These are phyloP conservation scores for Chloroclysta siterata DNA, from an alignment of 2,888 invertebrate species.

Conservation along the genomic window DNA sequence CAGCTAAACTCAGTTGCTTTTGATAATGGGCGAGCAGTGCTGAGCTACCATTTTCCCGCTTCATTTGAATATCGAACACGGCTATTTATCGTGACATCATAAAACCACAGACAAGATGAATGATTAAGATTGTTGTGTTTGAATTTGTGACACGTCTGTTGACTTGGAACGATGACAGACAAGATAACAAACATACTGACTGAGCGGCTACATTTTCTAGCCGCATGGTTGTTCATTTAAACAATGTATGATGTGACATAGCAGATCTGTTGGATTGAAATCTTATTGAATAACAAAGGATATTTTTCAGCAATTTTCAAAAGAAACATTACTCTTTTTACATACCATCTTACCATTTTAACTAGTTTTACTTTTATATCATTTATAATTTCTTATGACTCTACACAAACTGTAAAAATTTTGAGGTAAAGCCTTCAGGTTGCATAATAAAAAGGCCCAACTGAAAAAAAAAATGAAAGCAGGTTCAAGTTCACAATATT, in stretches of 20 bases:
- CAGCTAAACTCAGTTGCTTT: slow-evolving; percentile 28
- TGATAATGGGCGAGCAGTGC: slow-evolving; percentile 14
- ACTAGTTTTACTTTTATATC: too few species aligned
- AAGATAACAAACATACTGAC: slow-evolving; percentile 4
- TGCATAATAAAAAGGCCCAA: too few species aligned
- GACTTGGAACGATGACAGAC: slow-evolving; percentile 7
- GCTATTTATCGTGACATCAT: slow-evolving; percentile 58
- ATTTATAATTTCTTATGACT: too few species aligned
- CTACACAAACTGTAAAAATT: too few species aligned
- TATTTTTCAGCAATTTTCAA: too few species aligned
- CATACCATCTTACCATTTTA: too few species aligned
- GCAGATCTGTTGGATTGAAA: not conserved
- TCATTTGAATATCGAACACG: slow-evolving; percentile 62
- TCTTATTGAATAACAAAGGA: too few species aligned
- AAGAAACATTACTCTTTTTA: too few species aligned
- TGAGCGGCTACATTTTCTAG: not conserved
- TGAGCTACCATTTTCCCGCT: slow-evolving; percentile 43
- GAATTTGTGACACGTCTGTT: slow-evolving; percentile 33
- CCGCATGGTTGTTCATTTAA: not conserved
- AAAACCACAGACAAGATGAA: slow-evolving; percentile 31
- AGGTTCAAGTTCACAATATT: too few species aligned
- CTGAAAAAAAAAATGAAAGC: too few species aligned
- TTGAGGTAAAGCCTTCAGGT: too few species aligned
- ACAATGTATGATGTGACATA: too few species aligned
- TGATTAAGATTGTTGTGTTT: slow-evolving; percentile 44